These are phyloP conservation scores for Thamnophis sirtalis DNA, from an alignment of 2,113 vertebrate species.

Conservation along the genomic window DNA sequence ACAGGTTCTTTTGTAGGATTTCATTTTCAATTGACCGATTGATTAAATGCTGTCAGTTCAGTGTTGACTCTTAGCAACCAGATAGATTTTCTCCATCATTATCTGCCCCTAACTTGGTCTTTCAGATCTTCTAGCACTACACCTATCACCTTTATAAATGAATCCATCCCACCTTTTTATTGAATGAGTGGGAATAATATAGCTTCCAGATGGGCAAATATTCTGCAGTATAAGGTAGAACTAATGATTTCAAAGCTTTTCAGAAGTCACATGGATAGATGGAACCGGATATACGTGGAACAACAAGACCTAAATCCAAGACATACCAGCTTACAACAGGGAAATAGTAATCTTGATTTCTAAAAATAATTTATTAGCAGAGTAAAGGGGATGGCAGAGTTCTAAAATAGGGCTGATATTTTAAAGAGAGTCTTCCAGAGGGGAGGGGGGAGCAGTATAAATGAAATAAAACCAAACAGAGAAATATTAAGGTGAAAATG, in stretches of 20 bases:
- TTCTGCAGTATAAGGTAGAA: neutral
- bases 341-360: neutral
- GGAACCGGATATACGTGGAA: neutral
- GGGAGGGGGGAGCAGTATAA: neutral
- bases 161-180: neutral
- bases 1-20: neutral
- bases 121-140: neutral
- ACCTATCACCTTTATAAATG: neutral
- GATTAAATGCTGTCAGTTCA: neutral
- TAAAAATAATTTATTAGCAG: neutral
- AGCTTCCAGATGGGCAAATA: neutral
- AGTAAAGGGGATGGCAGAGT: neutral
- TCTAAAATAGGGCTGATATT: neutral
- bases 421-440: neutral
- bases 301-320: neutral
- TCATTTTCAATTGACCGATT: neutral
- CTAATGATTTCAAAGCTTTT: neutral
- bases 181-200: neutral
- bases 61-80: neutral
- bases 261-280: neutral
- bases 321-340: neutral
- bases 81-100: neutral
- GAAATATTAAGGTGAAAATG: neutral
- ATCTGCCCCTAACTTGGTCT: neutral
- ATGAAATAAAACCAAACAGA: neutral